Percentiles rank a stretch among this genome's conserved stretches.
Evolutionary conservation across 2,888 invertebrate species (phyloP).

Genomic region (Synergus japonicus): DNA sequence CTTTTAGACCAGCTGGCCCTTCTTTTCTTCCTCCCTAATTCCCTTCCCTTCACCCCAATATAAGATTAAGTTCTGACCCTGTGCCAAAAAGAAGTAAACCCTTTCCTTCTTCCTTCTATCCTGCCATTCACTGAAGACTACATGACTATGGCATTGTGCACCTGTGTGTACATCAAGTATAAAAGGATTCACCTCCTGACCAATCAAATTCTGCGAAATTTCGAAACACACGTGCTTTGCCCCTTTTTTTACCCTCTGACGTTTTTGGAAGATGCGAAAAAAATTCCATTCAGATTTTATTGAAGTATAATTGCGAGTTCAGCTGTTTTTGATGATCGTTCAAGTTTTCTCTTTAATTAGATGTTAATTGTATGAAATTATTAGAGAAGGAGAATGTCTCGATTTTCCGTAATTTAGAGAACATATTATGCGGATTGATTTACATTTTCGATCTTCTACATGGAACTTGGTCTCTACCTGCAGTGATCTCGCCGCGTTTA

Average conservation of each 20-base stretch:
- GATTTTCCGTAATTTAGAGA: slow-evolving; percentile 24
- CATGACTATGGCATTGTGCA: slow-evolving; percentile 19
- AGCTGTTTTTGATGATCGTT: too few species aligned
- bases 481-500: slow-evolving; percentile 54
- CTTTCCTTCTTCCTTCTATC: slow-evolving; percentile 11
- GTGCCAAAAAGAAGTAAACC: neutral
- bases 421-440: neutral
- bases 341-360: too few species aligned
- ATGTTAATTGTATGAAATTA: neutral
- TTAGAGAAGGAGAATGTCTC: slow-evolving; percentile 5
- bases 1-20: slow-evolving; percentile 28
- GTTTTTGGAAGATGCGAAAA: neutral
- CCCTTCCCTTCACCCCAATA: neutral
- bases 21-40: neutral
- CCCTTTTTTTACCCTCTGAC: neutral
- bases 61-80: neutral
- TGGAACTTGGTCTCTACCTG: slow-evolving; percentile 15
- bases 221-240: neutral
- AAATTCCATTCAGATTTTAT: slow-evolving; percentile 19
- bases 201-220: slow-evolving; percentile 31
- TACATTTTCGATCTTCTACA: slow-evolving; percentile 27
- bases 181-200: slow-evolving; percentile 27
- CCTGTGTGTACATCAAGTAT: neutral
- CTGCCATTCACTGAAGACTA: slow-evolving; percentile 6
- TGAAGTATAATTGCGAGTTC: neutral